Evolutionary conservation across 1,140 invertebrate species (phyloP).

Genomic region (Ephestia elutella): DNA sequence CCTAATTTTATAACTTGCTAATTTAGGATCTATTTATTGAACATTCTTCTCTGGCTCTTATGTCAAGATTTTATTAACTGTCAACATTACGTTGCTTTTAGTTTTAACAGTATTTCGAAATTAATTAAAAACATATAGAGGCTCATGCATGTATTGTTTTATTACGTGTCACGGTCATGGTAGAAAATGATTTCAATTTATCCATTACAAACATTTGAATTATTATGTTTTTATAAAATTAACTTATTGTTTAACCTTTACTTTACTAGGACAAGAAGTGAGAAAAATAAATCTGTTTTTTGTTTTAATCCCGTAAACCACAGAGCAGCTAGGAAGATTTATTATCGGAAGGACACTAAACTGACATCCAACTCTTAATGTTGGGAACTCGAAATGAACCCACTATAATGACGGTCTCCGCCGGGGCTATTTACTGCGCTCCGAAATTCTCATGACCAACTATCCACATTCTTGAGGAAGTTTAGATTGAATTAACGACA

Average conservation of each 20-base stretch:
- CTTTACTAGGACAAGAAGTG: no score
- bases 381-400: constrained; percentile 48
- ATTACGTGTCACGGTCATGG: no score
- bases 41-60: no score
- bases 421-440: constrained; percentile 48
- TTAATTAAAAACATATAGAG: no score
- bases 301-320: constrained; percentile 33
- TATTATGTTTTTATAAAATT: no score
- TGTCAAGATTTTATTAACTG: no score
- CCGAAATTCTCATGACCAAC: constrained; percentile 43
- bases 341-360: constrained; percentile 51
- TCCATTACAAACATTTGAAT: no score
- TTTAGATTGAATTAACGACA: constrained; percentile 47
- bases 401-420: constrained; percentile 51
- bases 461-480: constrained; percentile 45
- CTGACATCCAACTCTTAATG: constrained; percentile 47
- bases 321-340: constrained; percentile 36
- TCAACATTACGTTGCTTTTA: no score
- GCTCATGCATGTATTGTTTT: no score
- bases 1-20: neutral
- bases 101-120: no score
- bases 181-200: no score
- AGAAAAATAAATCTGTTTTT: constrained; percentile 16
- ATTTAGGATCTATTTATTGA: neutral
- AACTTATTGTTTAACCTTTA: no score